phyloP scores from a whole-genome alignment of 2,797 vertebrate species.

The Enteromius fasciolatus region DNA sequence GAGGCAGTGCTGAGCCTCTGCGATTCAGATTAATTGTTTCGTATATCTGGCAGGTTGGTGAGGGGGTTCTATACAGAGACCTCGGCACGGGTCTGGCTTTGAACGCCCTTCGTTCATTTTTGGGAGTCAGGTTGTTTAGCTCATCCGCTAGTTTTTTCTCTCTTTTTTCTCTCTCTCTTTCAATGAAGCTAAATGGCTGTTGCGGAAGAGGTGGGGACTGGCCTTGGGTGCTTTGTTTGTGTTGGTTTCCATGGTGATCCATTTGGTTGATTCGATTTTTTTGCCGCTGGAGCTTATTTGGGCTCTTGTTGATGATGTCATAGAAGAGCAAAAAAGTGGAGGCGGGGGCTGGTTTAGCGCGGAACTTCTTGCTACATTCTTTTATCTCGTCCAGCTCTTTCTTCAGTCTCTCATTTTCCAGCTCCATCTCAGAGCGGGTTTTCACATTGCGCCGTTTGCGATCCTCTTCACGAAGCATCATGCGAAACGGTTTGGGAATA shows the following conservation, averaged over 20 bases:
- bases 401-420: conserved; percentile 76
- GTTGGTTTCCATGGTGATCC: conserved; percentile 63
- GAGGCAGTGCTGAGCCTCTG: conserved; percentile 23
- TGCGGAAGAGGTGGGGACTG: conserved; percentile 71
- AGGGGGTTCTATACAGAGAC: conserved; percentile 63
- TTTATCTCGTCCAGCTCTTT: conserved; percentile 83
- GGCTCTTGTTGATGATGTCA: conserved; percentile 71
- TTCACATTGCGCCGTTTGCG: conserved; percentile 78
- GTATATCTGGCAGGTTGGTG: conserved; percentile 69
- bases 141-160: conserved; percentile 76
- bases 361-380: conserved; percentile 87
- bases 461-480: conserved; percentile 88
- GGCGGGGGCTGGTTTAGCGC: conserved; percentile 84
- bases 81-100: conserved; percentile 85
- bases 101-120: conserved; percentile 75
- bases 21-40: conserved; percentile 65
- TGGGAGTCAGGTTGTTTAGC: conserved; percentile 67
- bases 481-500: conserved; percentile 87
- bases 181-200: conserved; percentile 85
- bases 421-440: conserved; percentile 80
- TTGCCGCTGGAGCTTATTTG: conserved; percentile 4
- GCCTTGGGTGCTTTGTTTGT: conserved; percentile 56
- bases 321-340: conserved; percentile 79
- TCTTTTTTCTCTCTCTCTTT: conserved; percentile 83
- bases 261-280: conserved; percentile 21